Conservation (phyloP, 2,797 vertebrate species). For the Gobio occitaniae region DNA sequence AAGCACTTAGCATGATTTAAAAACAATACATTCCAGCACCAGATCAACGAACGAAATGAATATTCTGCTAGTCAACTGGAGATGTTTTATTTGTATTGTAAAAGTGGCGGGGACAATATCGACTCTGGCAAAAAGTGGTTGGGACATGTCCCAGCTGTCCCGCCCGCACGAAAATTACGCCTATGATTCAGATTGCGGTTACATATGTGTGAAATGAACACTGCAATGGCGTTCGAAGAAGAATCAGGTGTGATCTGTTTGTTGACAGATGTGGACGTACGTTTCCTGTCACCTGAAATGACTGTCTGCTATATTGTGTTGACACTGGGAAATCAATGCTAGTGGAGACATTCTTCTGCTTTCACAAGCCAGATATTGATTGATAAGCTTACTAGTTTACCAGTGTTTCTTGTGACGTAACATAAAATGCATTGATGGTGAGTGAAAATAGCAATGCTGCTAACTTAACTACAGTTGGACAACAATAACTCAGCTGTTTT, state of each 20-base stretch:
- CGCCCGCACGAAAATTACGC: no score
- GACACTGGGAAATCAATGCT: constrained; percentile 3
- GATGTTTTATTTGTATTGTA: no score
- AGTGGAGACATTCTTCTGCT: background rate
- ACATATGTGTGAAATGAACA: constrained; percentile 12
- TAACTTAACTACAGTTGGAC: background rate
- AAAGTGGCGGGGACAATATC: no score
- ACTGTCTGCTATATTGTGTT: background rate
- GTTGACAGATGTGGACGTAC: constrained; percentile 17
- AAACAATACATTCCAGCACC: no score
- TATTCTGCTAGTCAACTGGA: no score
- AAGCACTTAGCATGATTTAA: no score
- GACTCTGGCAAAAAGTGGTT: no score
- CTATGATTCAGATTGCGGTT: background rate
- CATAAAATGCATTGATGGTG: background rate
- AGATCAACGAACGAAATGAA: background rate
- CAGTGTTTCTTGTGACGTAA: background rate
- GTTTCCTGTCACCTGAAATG: constrained; percentile 14
- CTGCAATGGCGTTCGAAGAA: background rate
- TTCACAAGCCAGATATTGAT: background rate
- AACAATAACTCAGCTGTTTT: background rate
- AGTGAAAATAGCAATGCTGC: background rate
- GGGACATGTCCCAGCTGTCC: no score
- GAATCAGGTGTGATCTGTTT: constrained; percentile 18
- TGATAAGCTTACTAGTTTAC: background rate